Base-by-base conservation (phyloP, 2,113 vertebrate genomes). In the Argyrosomus japonicus region DNA sequence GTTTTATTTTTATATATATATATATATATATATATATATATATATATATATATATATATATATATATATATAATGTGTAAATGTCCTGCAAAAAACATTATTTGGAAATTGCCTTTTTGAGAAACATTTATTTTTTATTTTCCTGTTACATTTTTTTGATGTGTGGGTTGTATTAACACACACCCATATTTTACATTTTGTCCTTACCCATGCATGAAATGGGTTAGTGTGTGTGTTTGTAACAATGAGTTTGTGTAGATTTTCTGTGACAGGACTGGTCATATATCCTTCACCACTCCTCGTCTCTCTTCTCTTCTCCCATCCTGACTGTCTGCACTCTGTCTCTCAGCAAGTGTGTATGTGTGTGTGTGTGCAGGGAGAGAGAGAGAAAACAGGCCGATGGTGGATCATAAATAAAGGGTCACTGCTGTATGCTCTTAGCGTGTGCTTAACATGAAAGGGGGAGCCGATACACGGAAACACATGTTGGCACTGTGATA, bases 401-500 rank as follows among this genome's bases (percentile, higher is more conserved):
- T 57, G 79, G 29, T 78, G 51, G 68, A 82, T 83, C 75, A 84
- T 86, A 90, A 89, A 87, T 89, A 69, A 89, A 75, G 67, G 79
- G 81, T 82, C 74, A 74, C 62, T 47, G 61, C 47, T 79, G 45
- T 43, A 40, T 73, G 83, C 78, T 85, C 71, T 70, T 73, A 40
- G 32, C 19, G 10, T 82, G 77, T 48, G 68, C 54, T 67, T 84
- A 51, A 82, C 43, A 73, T 74, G 67, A 84, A 70, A 85, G 29
- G 14, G 27, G 48, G 56, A 68, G 75, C 11, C 5, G 7, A 51
- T 82, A 75, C 79, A 75, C 65, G 71, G 60, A 90, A 88, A 91
- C 89, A 92, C 81, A 90, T 90, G 91, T 88, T 84, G 48, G 27
- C 81, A 67, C 40, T 15, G 78, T 12, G 81, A 89, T 90, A 88